Base-by-base conservation (phyloP, 2,888 invertebrate species). In the Dynastes hyllus region DNA sequence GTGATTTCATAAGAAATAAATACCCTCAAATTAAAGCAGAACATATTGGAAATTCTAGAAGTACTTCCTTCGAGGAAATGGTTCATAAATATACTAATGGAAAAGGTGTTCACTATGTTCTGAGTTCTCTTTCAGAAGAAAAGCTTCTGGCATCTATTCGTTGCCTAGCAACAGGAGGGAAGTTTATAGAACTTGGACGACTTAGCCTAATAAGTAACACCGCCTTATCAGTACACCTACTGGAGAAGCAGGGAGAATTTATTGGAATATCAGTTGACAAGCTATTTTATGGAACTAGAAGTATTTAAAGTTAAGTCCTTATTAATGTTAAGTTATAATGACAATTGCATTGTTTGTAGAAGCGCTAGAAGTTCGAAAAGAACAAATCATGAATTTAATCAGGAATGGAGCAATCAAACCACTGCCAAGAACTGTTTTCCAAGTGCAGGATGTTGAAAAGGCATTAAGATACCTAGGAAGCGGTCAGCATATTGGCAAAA, bases 111-210 rank as follows among this genome's bases (percentile, higher is more conserved):
- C 96, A 99, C 89, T 89, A 98, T 78, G 95, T 98, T 11, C 89
- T 97, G 9, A 98, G 98, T 88, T 97, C 97, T 0, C 89, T 98
- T 71, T 93, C 97, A 0, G 97, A 96, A 85, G 97, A 98, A 66
- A 97, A 97, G 88, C 91, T 98, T 1, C 91, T 93, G 85, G 95
- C 93, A 0, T 93, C 93, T 0, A 86, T 93, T 0, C 89, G 92
- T 2, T 94, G 93, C 82, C 86, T 94, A 6, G 92, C 90, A 0
- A 81, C 83, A 1, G 88, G 90, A 0, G 93, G 96, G 5, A 91
- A 93, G 79, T 97, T 97, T 88, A 88, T 96, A 73, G 96, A 97
- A 89, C 96, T 97, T 80, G 96, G 96, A 67, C 96, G 96, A 89
- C 94, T 93, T 84, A 96, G 97, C 88, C 89, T 96, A 84, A 90